Evolutionary conservation across 2,797 vertebrate species (phyloP), one percentile per base, ranked within the genome.

Genomic region (Pipistrellus pipistrellus): DNA sequence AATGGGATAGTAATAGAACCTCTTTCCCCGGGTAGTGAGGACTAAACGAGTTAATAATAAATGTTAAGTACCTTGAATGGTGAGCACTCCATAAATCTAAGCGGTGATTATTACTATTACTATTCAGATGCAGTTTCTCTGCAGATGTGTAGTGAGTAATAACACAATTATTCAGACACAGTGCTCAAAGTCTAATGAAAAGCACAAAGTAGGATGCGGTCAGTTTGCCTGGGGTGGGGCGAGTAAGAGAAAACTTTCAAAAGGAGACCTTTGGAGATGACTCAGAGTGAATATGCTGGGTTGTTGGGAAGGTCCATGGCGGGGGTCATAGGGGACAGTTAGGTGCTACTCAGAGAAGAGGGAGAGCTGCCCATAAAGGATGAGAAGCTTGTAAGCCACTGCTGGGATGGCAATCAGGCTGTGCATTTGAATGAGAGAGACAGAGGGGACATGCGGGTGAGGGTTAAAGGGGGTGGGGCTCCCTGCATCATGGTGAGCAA

Each of bases 311-410:
- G 46, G 21, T 55, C 25, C 53, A 30, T 12, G 41, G 4, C 7
- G 18, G 5, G 4, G 4, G 6, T 12, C 3, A 4, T 10, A 3
- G 20, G 8, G 11, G 14, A 18, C 9, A 20, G n/a, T 14, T 2
- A 17, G 23, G 13, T 18, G 27, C 8, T 4, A 8, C 46, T 94
- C 41, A 41, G 27, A 77, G 62, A 72, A 76, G 51, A 88, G 27
- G 2, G 18, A 88, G 46, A 59, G 57, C 23, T 77, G 1, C 38
- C 51, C 44, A 3, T 55, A 76, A 69, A 32, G 11, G 32, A 20
- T 46, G 8, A 73, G 77, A 88, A 59, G 38, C 13, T 18, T 32
- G 3, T 66, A 0, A 6, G 7, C 62, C 30, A n/a, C 20, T 35
- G 12, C 0, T 10, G 20, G 27, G 32, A 53, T 14, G 2, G 38